Evolutionary conservation across 2,888 invertebrate genomes (phyloP), one percentile per base, ranked within the genome.

Genomic region (Hirtodrosophila histrioides): DNA sequence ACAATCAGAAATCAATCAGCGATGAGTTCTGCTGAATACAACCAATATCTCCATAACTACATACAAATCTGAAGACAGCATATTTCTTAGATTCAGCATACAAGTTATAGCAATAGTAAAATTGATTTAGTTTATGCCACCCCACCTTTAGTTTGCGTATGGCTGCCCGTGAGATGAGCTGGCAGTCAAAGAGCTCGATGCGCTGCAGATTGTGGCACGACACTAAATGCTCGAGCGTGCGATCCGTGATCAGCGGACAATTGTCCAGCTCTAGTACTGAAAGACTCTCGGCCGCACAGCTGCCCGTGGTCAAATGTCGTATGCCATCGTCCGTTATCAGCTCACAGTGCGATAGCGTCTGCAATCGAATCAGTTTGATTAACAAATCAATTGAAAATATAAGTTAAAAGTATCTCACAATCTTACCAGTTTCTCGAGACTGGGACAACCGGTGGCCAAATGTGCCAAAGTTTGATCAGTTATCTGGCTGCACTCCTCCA

Each of bases 341-440:
- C 92, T 99, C 99, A 92, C 99, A 99, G 91, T 99, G 99, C 3
- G 99, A 99, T 68, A 99, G 93, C 85, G 97, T 98, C 98, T 99
- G 93, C 0, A 92, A 10, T 91, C 3, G 29, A 23, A 11, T 17
- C 17, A 17, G 17, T 17, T 17, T 1, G 17, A 17, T 17, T 17
- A 23, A 35, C 3, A 0, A 7, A 43, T 6, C 0, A 8, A n/a
- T 33, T 11, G 5, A 2, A 27, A 27, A 27, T 27, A 27, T 0
- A 27, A 1, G 5, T 3, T 27, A 27, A 27, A 3, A 17, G 17
- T 17, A 17, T 17, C 17, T 2, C 3, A 1, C 1, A 6, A 24
- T 1, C 17, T 93, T 90, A 99, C 99, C 93, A 99, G 92, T 93
- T 98, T 97, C 92, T 98, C 97, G 54, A 99, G 94, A 69, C 97